phyloP scores from a whole-genome alignment of 2,888 invertebrate genomes.

The Parthenolecanium corni region DNA sequence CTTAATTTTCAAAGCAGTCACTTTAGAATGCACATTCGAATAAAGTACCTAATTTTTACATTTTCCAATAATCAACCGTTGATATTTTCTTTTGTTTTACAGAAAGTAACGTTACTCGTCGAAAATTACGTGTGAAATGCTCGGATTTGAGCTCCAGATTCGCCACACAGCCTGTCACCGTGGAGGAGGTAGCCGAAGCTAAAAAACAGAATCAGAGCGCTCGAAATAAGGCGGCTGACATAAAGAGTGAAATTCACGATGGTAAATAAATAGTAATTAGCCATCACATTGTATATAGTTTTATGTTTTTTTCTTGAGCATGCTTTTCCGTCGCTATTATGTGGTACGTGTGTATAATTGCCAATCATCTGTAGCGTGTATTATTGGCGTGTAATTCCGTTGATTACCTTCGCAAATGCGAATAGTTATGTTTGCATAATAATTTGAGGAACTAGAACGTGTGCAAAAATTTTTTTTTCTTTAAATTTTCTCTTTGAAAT shows the following conservation, averaged over 20 bases:
- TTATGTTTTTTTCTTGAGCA: neutral
- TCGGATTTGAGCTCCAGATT: conserved; percentile 38
- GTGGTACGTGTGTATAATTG: neutral
- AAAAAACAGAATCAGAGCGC: conserved; percentile 26
- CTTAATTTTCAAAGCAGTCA: too few species aligned
- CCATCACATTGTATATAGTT: neutral
- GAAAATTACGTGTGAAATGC: conserved; percentile 21
- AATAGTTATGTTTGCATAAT: too few species aligned
- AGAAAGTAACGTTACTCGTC: neutral
- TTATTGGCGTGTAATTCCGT: too few species aligned
- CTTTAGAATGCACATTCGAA: too few species aligned
- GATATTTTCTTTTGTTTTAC: neutral
- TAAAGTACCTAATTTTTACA: too few species aligned
- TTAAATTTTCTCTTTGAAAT: too few species aligned
- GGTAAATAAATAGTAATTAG: conserved; percentile 12
- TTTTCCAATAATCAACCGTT: too few species aligned
- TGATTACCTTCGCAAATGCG: too few species aligned
- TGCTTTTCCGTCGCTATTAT: neutral
- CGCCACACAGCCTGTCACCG: conserved; percentile 62
- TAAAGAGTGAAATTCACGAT: neutral
- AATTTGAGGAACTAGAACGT: too few species aligned
- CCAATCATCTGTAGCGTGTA: too few species aligned
- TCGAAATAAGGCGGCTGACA: neutral
- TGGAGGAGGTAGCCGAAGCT: conserved; percentile 44
- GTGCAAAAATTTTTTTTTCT: too few species aligned